A percentile compares a stretch with the other conserved stretches of the same genome.
Conservation (phyloP, 2,797 vertebrate genomes). For the Myotis findleyi region DNA sequence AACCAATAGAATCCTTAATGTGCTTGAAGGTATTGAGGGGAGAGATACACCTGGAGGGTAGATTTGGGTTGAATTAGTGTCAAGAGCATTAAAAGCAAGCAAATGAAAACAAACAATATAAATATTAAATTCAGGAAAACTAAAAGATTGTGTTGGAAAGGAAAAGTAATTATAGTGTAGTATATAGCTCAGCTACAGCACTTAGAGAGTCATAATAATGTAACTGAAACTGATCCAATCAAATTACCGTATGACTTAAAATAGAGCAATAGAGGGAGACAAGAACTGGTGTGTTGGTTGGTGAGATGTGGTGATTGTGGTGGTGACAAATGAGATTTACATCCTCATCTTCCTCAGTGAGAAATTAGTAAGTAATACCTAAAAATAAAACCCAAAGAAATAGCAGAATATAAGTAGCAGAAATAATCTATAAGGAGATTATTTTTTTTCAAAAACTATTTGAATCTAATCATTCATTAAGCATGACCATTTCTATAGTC, state of each 20-base stretch:
- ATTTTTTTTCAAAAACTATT: neutral
- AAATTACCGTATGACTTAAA: neutral
- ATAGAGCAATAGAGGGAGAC: neutral
- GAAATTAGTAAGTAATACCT: neutral
- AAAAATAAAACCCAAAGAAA: slow-evolving; percentile 31
- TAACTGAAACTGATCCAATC: neutral
- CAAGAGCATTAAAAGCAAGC: slow-evolving; percentile 16
- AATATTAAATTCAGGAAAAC: slow-evolving; percentile 25
- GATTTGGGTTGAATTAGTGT: neutral
- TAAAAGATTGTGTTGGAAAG: neutral
- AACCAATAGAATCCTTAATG: neutral
- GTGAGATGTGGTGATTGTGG: neutral
- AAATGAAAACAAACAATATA: neutral
- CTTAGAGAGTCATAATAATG: neutral
- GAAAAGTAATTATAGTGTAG: neutral
- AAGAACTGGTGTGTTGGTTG: neutral
- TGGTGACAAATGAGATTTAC: neutral
- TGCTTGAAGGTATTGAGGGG: neutral
- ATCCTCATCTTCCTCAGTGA: neutral
- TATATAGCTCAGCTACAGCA: neutral
- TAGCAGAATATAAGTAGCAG: neutral
- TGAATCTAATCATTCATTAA: neutral
- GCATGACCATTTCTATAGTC: neutral
- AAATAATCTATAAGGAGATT: neutral
- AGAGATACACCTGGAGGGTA: neutral